Evolutionary conservation across 1,140 invertebrate genomes (phyloP), one percentile per base, ranked within the genome.

Genomic region (Drosophila repleta): DNA sequence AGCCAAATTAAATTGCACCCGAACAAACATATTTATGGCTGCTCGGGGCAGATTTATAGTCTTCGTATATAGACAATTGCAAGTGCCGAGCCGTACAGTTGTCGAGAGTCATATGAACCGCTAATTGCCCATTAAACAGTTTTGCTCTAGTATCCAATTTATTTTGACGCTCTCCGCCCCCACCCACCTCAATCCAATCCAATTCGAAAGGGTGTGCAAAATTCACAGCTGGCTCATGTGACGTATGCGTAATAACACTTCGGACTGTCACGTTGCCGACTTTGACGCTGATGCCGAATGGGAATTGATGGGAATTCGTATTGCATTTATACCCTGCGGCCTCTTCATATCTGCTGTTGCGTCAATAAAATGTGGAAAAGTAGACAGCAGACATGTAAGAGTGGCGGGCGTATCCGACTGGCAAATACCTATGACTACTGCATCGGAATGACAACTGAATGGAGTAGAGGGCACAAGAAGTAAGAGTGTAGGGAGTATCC

Each of bases 91-190:
- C n/a, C 10, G 32, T 11, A 13, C 41, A 2, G 2, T 43, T 8
- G 41, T 15, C 15, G 2, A 5, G 2, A 8, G 21, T 18, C 45
- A 51, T 53, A 45, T 37, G 39, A 51, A 66, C 46, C 72, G 58
- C 58, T 67, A 76, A 78, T 76, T 72, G 73, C 24, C 53, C 39
- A 76, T 78, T 71, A 53, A 57, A 74, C 65, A 45, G 24, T 52
- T 62, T 5, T 37, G 5, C 11, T 46, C 32, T 35, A 60, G 18
- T 57, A 48, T 20, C 63, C 39, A 51, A 46, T 13, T 45, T 55
- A 41, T 48, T 48, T 58, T 41, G 35, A 41, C 39, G 29, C 55
- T 49, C 35, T 13, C 17, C 46, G 18, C 45, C 60, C 46, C 57
- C 49, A 26, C 8, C 0, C 39, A 41, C 2, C n/a, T 2, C 2